phyloP scores from a whole-genome alignment of 2,113 vertebrate species.

The Apteryx owenii region DNA sequence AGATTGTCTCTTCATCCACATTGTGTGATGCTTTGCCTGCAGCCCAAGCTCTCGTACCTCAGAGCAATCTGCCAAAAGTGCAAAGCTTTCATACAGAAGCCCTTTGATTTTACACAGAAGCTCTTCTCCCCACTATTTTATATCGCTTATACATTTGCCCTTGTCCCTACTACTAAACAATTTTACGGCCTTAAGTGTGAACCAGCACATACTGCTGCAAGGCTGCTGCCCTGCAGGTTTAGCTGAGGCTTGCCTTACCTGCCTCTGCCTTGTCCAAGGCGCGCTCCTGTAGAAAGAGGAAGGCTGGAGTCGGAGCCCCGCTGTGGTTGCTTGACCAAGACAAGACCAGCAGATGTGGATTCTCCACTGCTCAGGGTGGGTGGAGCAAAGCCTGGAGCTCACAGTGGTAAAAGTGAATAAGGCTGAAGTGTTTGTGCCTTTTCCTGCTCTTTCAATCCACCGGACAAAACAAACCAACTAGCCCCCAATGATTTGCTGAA shows the following conservation, averaged over 20 bases:
- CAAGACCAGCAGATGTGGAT: neutral
- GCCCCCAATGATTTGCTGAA: neutral
- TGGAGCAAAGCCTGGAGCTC: neutral
- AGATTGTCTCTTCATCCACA: neutral
- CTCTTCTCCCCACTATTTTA: neutral
- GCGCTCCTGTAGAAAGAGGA: neutral
- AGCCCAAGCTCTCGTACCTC: neutral
- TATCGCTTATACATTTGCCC: neutral
- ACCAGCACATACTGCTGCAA: neutral
- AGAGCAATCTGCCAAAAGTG: neutral
- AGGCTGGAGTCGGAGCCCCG: neutral
- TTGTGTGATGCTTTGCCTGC: neutral
- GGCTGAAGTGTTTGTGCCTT: neutral
- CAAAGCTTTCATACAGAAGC: neutral
- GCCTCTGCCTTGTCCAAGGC: neutral
- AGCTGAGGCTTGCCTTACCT: neutral
- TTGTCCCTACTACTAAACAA: neutral
- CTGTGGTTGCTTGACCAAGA: neutral
- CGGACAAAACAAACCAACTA: neutral
- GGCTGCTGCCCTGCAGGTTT: neutral
- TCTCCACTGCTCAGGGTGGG: accelerated
- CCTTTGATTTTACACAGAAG: neutral
- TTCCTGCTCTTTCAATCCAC: neutral
- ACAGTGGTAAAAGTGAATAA: neutral
- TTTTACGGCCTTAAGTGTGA: neutral